These are phyloP conservation scores for Hydrolagus colliei DNA, from an alignment of 2,797 vertebrate genomes.

Conservation along the genomic window DNA sequence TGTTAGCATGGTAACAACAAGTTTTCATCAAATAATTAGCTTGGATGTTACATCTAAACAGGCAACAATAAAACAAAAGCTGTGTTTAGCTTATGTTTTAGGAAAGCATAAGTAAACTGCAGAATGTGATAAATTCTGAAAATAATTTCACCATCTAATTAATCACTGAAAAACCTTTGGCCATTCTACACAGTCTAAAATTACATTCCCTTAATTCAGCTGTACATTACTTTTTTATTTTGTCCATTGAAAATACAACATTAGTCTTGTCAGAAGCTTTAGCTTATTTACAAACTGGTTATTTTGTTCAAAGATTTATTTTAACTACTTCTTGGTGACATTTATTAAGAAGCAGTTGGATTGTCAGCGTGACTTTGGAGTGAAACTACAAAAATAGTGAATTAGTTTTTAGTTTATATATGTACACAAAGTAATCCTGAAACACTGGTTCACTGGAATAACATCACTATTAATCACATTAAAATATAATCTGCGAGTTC, in stretches of 20 bases:
- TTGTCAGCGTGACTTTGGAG: background rate
- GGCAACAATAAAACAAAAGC: background rate
- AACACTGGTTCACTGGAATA: constrained; percentile 9
- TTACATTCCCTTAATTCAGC: background rate
- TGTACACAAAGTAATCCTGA: constrained; percentile 17
- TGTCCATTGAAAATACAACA: constrained; percentile 2
- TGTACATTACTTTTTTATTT: background rate
- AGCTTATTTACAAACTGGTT: constrained; percentile 13
- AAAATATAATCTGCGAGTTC: background rate
- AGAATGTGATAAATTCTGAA: background rate
- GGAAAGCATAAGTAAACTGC: background rate
- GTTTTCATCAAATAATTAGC: no score
- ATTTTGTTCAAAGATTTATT: constrained; percentile 20
- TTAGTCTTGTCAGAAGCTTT: background rate
- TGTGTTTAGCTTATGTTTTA: background rate
- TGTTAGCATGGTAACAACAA: no score
- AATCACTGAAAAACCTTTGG: background rate
- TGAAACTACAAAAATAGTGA: constrained; percentile 26
- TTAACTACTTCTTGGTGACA: background rate
- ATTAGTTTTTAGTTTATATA: constrained; percentile 27
- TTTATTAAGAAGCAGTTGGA: background rate
- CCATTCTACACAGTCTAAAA: background rate
- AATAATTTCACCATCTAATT: background rate
- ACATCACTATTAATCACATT: constrained; percentile 22
- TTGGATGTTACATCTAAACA: background rate